A percentile compares a stretch with the other conserved stretches of the same genome.
These are phyloP conservation scores for Bolinopsis microptera DNA, from an alignment of 37 sponge, comb jelly and placozoan species.

Conservation along the genomic window DNA sequence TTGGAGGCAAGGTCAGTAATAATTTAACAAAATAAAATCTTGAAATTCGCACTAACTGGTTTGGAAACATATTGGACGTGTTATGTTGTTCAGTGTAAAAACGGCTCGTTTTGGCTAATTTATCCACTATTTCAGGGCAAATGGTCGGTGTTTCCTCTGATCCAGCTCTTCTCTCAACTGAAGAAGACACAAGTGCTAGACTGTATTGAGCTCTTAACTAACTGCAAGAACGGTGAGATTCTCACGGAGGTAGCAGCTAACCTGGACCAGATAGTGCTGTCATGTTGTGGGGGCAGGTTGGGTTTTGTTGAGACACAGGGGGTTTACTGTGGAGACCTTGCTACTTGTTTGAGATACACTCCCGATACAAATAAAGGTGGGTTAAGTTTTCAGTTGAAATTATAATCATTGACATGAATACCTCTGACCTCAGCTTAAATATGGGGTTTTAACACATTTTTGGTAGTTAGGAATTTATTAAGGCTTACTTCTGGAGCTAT, in stretches of 20 bases:
- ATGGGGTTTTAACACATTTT: too few relatives aligned
- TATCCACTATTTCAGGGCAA: background rate
- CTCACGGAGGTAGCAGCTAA: background rate
- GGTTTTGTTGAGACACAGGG: background rate
- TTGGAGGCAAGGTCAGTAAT: background rate
- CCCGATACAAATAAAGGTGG: too few relatives aligned
- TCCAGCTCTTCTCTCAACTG: slow-evolving; percentile 56
- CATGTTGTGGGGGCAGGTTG: background rate
- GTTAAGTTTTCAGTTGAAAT: too few relatives aligned
- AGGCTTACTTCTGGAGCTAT: background rate
- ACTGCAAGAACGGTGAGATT: background rate
- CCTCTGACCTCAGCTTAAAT: too few relatives aligned
- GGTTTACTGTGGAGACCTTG: background rate
- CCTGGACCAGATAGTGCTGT: slow-evolving; percentile 8
- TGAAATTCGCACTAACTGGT: too few relatives aligned
- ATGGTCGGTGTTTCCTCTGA: slow-evolving; percentile 27
- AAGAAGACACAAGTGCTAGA: background rate
- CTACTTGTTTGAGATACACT: background rate
- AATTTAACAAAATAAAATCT: too few relatives aligned
- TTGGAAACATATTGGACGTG: too few relatives aligned
- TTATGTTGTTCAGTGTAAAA: too few relatives aligned
- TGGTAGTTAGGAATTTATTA: background rate
- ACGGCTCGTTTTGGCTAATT: too few relatives aligned
- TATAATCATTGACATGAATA: too few relatives aligned
- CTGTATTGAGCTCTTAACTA: background rate